These are phyloP conservation scores for Lasius fuliginosus DNA, from an alignment of 2,888 invertebrate species.

Conservation along the genomic window DNA sequence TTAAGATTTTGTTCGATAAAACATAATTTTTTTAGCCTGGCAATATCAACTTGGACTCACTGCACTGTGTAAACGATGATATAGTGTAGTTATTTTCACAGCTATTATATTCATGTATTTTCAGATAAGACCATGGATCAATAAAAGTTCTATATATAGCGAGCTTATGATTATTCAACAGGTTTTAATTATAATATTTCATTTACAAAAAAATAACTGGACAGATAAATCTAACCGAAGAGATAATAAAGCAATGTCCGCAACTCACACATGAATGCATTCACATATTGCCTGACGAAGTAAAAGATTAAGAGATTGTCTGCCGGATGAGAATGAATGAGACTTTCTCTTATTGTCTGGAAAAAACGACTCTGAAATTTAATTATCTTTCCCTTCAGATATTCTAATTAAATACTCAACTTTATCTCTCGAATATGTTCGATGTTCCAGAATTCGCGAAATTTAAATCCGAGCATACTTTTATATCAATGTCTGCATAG, in stretches of 20 bases:
- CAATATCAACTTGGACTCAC: background rate
- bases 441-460: constrained; percentile 58
- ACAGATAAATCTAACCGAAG: constrained; percentile 36
- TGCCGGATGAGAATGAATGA: constrained; percentile 61
- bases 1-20: background rate
- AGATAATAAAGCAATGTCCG: constrained; percentile 67
- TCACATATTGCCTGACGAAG: constrained; percentile 77
- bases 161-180: constrained; percentile 33
- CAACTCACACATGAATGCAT: constrained; percentile 70
- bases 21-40: background rate
- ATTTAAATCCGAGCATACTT: constrained; percentile 67
- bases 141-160: background rate
- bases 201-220: constrained; percentile 13
- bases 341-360: constrained; percentile 62
- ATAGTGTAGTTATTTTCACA: background rate
- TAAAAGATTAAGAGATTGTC: constrained; percentile 81
- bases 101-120: background rate
- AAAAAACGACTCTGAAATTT: constrained; percentile 76
- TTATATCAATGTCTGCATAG: constrained; percentile 49
- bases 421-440: constrained; percentile 74
- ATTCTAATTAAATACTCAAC: constrained; percentile 82
- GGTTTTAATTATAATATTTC: background rate
- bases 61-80: background rate
- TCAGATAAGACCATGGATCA: background rate
- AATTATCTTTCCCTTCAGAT: constrained; percentile 79